Evolutionary conservation across 2,113 vertebrate genomes (phyloP), one percentile per base, ranked within the genome.

Genomic region (Tricholaema leucomelas): DNA sequence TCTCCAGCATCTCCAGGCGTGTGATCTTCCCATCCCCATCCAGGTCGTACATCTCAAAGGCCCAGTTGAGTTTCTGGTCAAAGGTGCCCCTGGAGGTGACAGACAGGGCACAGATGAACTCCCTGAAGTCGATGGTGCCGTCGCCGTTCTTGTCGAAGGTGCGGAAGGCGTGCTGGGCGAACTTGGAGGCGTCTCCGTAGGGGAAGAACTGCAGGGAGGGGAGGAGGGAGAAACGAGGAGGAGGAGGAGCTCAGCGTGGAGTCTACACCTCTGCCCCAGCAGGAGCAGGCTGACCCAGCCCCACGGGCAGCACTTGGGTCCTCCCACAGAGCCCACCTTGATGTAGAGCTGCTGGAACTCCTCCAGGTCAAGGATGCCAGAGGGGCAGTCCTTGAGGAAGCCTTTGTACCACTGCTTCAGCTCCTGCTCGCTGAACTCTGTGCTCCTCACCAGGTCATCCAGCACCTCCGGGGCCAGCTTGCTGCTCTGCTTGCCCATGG

Each of bases 401-500:
- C 99, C 99, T 88, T 99, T 99, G 97, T 99, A 99, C 99, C 99
- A 99, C 97, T 99, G 99, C 97, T 99, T 99, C 90, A 99, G 98
- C 97, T 99, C 99, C 35, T 98, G 99, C 95, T 99, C 99, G 8
- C 99, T 99, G 96, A 99, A 99, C 96, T 99, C 99, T 0, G 99
- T 99, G 97, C 95, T 99, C 96, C 98, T 99, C 86, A 99, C 98
- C 97, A 99, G 97, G 94, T 99, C 99, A 16, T 99, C 99, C 96
- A 99, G 97, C 96, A 99, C 98, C 98, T 99, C 99, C 0, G 99
- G 99, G 79, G 99, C 99, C 96, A 99, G 98, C 82, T 99, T 99
- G 95, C 99, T 99, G 98, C 98, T 99, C 94, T 98, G 99, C 96
- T 99, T 99, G 94, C 99, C 99, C 99, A 99, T 99, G 92, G 96